Base-by-base conservation (phyloP, 2,113 vertebrate genomes). In the Thamnaconus septentrionalis region DNA sequence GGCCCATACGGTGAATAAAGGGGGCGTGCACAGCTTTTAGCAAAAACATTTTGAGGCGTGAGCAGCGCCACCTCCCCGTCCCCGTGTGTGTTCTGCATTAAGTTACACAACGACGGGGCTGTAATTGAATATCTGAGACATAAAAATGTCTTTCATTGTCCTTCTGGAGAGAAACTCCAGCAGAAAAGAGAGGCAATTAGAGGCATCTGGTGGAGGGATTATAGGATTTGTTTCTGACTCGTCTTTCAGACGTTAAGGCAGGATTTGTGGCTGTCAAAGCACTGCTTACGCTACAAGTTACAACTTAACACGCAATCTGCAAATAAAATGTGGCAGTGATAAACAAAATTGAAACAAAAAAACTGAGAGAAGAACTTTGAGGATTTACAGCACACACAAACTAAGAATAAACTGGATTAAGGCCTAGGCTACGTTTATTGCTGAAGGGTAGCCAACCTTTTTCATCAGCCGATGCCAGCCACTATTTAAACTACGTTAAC, bases 241-340 rank as follows among this genome's bases (percentile, higher is more conserved):
- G 58, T 79, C 43, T 71, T 64, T 71, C 44, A 61, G 49, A 52
- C 64, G 75, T 76, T 76, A 71, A 72, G 75, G 79, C 75, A 80
- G 72, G 45, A 76, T 18, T 78, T 7, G 8, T 66, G 50, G 3
- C 62, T 69, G 68, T 55, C 55, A 76, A 74, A 62, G 56, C 50
- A 70, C 54, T 56, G 5, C 40, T 45, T 18, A 39, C 53, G 53
- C 58, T 48, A 44, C 18, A 47, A 50, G 40, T 56, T 64, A 44
- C 44, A 62, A 54, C 50, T 50, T 42, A 53, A 64, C 47, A 61
- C 39, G 56, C 10, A 31, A 31, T 50, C 9, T 50, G 50, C 50
- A 52, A 3, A 49, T 55, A 49, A 52, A 51, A 31, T 31, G 18
- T 31, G 18, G 18, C 62, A 50, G 10, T 50, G 9, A 50, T 50